These are phyloP conservation scores for Chironomus striatipennis DNA, from an alignment of 1,140 invertebrate species.

Conservation along the genomic window DNA sequence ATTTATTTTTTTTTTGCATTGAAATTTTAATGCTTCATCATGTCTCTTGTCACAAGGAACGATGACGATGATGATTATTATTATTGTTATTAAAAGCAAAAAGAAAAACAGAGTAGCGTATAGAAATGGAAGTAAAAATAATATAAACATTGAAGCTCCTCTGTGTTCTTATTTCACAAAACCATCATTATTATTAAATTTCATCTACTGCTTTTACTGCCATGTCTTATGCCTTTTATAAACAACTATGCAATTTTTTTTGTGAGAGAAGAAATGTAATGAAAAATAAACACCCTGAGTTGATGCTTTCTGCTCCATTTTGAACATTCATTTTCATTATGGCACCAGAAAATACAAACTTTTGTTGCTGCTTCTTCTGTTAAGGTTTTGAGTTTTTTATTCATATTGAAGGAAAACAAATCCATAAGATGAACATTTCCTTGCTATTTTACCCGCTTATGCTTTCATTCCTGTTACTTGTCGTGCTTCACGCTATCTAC, in stretches of 20 bases:
- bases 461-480: no score
- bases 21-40: not conserved
- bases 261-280: slow-evolving; percentile 15
- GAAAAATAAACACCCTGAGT: slow-evolving; percentile 11
- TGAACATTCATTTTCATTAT: slow-evolving; percentile 5
- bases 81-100: not conserved
- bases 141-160: not conserved
- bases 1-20: no score
- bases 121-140: no score
- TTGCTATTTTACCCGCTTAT: not conserved
- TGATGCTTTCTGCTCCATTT: not conserved
- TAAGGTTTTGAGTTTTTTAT: no score
- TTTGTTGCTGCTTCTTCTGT: not conserved
- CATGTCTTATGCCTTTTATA: no score
- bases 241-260: not conserved
- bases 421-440: not conserved
- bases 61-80: not conserved
- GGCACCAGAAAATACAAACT: not conserved
- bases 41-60: not conserved
- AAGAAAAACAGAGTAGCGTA: no score
- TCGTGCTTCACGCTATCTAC: no score
- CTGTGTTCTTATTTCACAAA: not conserved
- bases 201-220: not conserved
- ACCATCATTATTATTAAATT: not conserved
- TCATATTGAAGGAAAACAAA: slow-evolving; percentile 18